A percentile compares a stretch with the other conserved stretches of the same genome.
Evolutionary conservation across 2,797 vertebrate species (phyloP).

Genomic region (Crenichthys baileyi): DNA sequence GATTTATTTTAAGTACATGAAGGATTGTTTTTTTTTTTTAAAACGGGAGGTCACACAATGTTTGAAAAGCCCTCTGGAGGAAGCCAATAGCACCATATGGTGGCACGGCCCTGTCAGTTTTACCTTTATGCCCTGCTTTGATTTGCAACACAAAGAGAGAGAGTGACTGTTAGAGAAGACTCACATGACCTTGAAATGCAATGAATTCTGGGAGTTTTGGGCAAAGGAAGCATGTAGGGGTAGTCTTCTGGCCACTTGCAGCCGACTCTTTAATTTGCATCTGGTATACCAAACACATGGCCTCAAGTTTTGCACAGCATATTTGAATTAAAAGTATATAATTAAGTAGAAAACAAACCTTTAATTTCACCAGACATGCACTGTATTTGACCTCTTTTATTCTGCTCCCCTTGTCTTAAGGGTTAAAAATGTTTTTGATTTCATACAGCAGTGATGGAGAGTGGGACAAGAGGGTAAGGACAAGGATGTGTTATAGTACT

Average conservation of each 20-base stretch:
- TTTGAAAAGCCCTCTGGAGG: slow-evolving; percentile 8
- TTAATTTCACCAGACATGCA: background rate
- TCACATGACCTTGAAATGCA: slow-evolving; percentile 74
- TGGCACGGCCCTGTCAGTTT: slow-evolving; percentile 1
- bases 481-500: slow-evolving; percentile 2
- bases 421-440: slow-evolving; percentile 9
- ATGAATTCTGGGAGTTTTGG: slow-evolving; percentile 67
- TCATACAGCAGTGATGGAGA: slow-evolving; percentile 16
- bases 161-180: slow-evolving; percentile 3
- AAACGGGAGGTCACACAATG: slow-evolving; percentile 50
- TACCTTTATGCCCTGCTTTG: background rate
- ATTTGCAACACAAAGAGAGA: background rate
- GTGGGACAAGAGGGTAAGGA: slow-evolving; percentile 21
- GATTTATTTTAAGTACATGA: slow-evolving; percentile 74
- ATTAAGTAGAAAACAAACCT: background rate
- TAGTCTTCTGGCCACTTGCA: slow-evolving; percentile 16
- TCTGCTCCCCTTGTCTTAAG: slow-evolving; percentile 20
- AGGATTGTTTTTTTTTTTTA: slow-evolving; percentile 46
- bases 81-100: slow-evolving; percentile 19
- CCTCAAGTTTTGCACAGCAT: background rate
- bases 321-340: background rate
- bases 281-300: background rate
- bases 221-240: slow-evolving; percentile 18
- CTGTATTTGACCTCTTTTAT: slow-evolving; percentile 33
- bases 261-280: slow-evolving; percentile 10